Evolutionary conservation across 2,113 vertebrate species (phyloP), one percentile per base, ranked within the genome.

Genomic region (Colistium nudipinnis): DNA sequence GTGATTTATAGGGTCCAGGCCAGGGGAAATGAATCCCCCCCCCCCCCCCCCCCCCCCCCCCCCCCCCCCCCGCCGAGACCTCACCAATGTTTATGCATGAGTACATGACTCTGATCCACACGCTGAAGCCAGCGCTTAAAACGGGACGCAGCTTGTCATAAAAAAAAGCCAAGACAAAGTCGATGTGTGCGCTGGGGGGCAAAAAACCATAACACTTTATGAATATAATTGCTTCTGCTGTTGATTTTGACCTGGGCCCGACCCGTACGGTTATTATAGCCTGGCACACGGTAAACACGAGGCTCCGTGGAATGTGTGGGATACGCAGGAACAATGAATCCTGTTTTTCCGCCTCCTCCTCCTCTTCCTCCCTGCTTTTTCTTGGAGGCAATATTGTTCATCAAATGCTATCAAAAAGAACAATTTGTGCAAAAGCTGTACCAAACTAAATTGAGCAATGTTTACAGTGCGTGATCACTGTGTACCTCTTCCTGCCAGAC

Each of bases 81-180:
- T 59, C 51, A 56, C 69, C 82, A 56, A 82, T 86, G 80, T 84
- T 87, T 79, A 81, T 85, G 82, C 72, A 82, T 84, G 80, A 81
- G 67, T 51, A 73, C 74, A 72, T 63, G 74, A 82, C 52, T 83
- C 49, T 67, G 64, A 82, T 73, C 48, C 66, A 51, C 67, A 65
- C 36, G 20, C 24, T 49, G 67, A 53, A 59, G 51, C 52, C 77
- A 57, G 69, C 39, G 43, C 56, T 54, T 54, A 73, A 76, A 74
- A 74, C 47, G 17, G 69, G 44, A 68, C 56, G 30, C 39, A 59
- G 62, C 65, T 79, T 76, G 63, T 85, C 73, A 63, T 47, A n/a
- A 55, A 73, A 25, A 69, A n/a, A n/a, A n/a, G n/a, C n/a, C 74
- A 74, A 68, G 70, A 76, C 74, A 72, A 25, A 71, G 70, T 76